Percentiles rank a stretch among this genome's conserved stretches.
These are phyloP conservation scores for Nilaparvata lugens DNA, from an alignment of 1,140 invertebrate genomes.

Conservation along the genomic window DNA sequence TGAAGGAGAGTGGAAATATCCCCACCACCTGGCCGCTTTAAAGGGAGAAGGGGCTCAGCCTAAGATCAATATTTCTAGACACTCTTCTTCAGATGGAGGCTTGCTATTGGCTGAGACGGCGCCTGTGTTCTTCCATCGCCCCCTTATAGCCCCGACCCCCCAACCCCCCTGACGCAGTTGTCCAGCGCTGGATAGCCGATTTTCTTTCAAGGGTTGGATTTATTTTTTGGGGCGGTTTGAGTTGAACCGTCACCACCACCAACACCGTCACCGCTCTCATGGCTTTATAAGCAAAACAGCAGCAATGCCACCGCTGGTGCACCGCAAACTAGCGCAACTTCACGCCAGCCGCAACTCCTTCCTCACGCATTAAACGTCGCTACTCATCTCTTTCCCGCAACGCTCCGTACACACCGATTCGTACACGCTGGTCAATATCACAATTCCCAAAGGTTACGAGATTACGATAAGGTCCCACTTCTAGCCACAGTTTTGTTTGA, in stretches of 20 bases:
- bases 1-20: neutral
- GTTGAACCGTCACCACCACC: slow-evolving; percentile 1
- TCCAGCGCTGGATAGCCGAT: slow-evolving; percentile 1
- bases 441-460: too few relatives aligned
- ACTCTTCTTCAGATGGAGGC: slow-evolving; percentile 6
- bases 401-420: too few relatives aligned
- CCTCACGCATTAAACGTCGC: too few relatives aligned
- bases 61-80: slow-evolving; percentile 15
- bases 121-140: neutral
- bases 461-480: too few relatives aligned
- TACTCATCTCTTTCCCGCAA: too few relatives aligned
- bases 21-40: neutral
- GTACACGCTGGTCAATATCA: too few relatives aligned
- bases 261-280: too few relatives aligned
- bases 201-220: slow-evolving; percentile 16
- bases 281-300: too few relatives aligned
- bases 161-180: neutral
- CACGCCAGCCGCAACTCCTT: too few relatives aligned
- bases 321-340: too few relatives aligned
- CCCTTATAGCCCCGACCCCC: neutral
- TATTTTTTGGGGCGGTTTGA: slow-evolving; percentile 13
- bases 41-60: neutral
- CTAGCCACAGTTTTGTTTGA: too few relatives aligned
- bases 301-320: too few relatives aligned
- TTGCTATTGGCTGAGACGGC: slow-evolving; percentile 14